Evolutionary conservation across 2,888 invertebrate species (phyloP), one percentile per base, ranked within the genome.

Genomic region (Neoaliturus tenellus): DNA sequence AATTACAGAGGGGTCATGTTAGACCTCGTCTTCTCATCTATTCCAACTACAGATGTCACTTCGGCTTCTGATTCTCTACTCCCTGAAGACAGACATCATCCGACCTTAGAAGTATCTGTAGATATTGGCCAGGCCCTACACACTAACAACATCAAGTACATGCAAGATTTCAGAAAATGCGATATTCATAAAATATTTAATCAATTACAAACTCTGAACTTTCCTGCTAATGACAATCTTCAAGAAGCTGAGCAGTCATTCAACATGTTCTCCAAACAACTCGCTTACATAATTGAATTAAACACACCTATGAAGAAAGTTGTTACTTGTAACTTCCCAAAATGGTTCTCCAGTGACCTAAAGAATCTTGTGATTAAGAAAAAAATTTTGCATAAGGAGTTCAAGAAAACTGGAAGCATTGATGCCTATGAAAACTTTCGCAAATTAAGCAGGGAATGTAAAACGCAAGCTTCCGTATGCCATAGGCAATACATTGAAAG

Each of bases 271-370:
- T 75, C 39, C 33, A 39, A 23, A 0, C 20, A 23, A 14, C 33
- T 75, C 41, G 1, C 20, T 35, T 20, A 1, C 1, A 23, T 39
- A 5, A 75, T 75, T 5, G 4, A 2, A 12, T 20, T 14, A 41
- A 31, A 31, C 14, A 75, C 39, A 17, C 75, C 75, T 5, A 10
- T 75, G 39, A 75, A 35, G 33, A 71, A 3, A 35, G 10, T 28
- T 28, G 14, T 20, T 39, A 33, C 25, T 12, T 75, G 17, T 25
- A 35, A 75, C 39, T 75, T 75, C 17, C 75, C 75, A 1, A 75
- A 41, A 14, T 75, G 75, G 75, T 75, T 75, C 20, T 75, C 75
- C n/a, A 33, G 25, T 28, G 75, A 75, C 14, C 17, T 75, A 14
- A 75, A 75, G 12, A 31, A 39, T 23, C 14, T 75, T n/a, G 44